Evolutionary conservation across 2,113 vertebrate genomes (phyloP).

Genomic region (Nothoprocta pentlandii): DNA sequence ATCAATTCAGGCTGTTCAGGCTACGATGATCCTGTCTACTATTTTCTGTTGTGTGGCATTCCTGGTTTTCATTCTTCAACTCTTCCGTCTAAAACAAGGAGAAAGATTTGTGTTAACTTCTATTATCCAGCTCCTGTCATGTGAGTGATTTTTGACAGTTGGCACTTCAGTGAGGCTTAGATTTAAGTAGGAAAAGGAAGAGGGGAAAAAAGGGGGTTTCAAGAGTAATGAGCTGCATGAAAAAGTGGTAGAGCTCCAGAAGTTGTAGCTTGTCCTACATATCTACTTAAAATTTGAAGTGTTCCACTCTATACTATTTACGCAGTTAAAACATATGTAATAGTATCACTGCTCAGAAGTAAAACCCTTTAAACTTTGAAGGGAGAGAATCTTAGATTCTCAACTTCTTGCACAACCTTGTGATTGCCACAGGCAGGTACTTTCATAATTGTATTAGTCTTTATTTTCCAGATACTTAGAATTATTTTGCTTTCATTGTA

Average conservation of each 20-base stretch:
- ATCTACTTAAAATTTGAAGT: not conserved
- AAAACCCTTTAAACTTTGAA: not conserved
- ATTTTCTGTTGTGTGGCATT: conserved; percentile 92
- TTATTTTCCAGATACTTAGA: not conserved
- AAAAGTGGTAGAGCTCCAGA: not conserved
- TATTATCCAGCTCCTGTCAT: conserved; percentile 90
- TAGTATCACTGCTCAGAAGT: not conserved
- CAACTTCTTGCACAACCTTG: not conserved
- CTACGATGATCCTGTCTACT: conserved; percentile 91
- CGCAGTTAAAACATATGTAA: not conserved
- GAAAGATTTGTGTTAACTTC: conserved; percentile 93
- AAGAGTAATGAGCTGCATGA: not conserved
- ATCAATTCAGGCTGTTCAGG: conserved; percentile 89
- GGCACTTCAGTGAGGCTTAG: not conserved
- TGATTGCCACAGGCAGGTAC: not conserved
- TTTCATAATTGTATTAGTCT: not conserved
- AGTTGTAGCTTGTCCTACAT: not conserved
- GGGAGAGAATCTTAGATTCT: not conserved
- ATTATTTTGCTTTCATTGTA: not conserved
- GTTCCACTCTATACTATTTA: not conserved
- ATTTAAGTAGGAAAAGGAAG: not conserved
- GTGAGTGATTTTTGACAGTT: conserved; percentile 79
- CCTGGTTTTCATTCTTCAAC: conserved; percentile 94
- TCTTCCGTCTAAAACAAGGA: conserved; percentile 95
- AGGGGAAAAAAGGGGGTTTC: not conserved